Percentiles rank a stretch among this genome's conserved stretches.
phyloP scores from a whole-genome alignment of 2,888 invertebrate genomes.

The Drosophila engyochracea region DNA sequence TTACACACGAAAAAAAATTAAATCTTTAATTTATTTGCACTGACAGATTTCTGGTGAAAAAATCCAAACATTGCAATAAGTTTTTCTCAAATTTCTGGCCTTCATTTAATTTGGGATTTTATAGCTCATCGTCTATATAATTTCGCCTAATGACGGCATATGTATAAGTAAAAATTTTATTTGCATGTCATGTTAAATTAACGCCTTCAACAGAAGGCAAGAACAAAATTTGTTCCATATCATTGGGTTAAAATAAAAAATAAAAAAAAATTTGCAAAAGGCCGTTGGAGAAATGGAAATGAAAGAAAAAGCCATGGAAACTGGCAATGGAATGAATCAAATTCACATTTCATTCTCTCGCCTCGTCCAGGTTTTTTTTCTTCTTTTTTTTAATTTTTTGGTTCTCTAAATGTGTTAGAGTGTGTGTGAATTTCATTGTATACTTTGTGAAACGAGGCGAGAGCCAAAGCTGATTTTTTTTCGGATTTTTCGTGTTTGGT shows the following conservation, averaged over 20 bases:
- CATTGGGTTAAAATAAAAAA: constrained; percentile 32
- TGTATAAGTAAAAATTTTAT: constrained; percentile 70
- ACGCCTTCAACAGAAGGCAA: constrained; percentile 63
- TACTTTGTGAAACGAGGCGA: constrained; percentile 68
- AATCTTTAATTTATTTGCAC: constrained; percentile 1
- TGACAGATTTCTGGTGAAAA: background rate
- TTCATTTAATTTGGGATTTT: constrained; percentile 23
- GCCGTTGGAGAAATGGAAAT: constrained; percentile 61
- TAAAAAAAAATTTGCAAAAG: constrained; percentile 44
- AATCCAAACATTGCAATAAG: constrained; percentile 18
- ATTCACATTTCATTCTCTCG: constrained; percentile 67
- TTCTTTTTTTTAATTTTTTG: constrained; percentile 29
- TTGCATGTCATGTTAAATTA: constrained; percentile 80
- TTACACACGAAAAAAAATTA: background rate
- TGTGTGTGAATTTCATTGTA: constrained; percentile 62
- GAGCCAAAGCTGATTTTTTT: constrained; percentile 34
- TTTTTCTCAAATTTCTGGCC: constrained; percentile 22
- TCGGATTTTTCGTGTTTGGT: constrained; percentile 25
- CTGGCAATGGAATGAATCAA: constrained; percentile 77
- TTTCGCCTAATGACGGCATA: constrained; percentile 53
- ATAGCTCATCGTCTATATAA: constrained; percentile 22
- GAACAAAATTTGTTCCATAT: constrained; percentile 17
- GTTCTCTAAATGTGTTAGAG: constrained; percentile 17
- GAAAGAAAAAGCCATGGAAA: constrained; percentile 59
- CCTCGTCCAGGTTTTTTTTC: constrained; percentile 11